Evolutionary conservation across 2,888 invertebrate genomes (phyloP).

Genomic region (Emmelina monodactyla): DNA sequence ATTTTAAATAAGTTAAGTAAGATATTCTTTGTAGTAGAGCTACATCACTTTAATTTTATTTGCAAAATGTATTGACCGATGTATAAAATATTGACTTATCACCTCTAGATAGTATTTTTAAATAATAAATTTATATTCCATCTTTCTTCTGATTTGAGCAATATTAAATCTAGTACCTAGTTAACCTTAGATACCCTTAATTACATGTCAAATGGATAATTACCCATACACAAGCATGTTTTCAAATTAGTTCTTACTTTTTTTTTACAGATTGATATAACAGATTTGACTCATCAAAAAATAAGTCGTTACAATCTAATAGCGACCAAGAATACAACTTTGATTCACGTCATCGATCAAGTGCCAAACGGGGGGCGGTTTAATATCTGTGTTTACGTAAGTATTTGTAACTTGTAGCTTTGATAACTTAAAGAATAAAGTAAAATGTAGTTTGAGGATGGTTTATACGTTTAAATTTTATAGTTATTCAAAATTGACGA

Average conservation of each 20-base stretch:
- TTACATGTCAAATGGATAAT: neutral
- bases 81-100: neutral
- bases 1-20: neutral
- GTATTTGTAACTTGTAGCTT: constrained; percentile 14
- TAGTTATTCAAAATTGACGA: no score
- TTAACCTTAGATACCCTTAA: no score
- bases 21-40: neutral
- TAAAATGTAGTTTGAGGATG: no score
- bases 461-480: no score
- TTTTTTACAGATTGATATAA: constrained; percentile 38
- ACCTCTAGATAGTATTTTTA: no score
- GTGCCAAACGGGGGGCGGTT: constrained; percentile 62
- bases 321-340: constrained; percentile 49
- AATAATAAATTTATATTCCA: no score
- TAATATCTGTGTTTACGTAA: constrained; percentile 53
- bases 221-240: neutral
- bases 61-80: neutral
- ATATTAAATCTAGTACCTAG: no score
- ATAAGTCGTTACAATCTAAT: constrained; percentile 51
- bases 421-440: neutral
- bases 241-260: constrained; percentile 1
- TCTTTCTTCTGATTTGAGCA: no score
- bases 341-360: constrained; percentile 59
- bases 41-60: neutral
- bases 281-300: constrained; percentile 33